A percentile compares a stretch with the other conserved stretches of the same genome.
Conservation (phyloP, 2,797 vertebrate genomes). For the Microchirus variegatus region DNA sequence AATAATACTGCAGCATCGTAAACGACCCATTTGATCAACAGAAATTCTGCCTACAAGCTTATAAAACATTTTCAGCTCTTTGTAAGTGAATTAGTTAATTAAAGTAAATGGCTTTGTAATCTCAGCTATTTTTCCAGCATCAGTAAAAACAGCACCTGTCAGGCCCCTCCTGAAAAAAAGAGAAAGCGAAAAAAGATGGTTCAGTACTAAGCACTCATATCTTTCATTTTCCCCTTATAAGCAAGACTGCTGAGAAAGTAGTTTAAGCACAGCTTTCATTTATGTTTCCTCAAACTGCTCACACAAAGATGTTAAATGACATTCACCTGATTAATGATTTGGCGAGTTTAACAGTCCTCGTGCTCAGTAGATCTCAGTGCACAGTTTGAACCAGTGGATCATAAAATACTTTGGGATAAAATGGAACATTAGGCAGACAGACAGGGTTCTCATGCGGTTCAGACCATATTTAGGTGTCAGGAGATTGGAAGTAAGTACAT, state of each 20-base stretch:
- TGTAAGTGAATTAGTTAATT: not conserved
- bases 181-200: conserved; percentile 3
- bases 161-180: not conserved
- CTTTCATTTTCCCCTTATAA: not conserved
- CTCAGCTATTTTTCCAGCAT: conserved; percentile 10
- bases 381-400: too few species aligned
- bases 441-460: too few species aligned
- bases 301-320: conserved; percentile 4
- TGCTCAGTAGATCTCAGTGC: not conserved
- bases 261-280: conserved; percentile 1
- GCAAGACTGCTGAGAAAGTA: not conserved
- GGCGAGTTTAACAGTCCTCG: not conserved
- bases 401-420: too few species aligned
- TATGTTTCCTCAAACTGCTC: conserved; percentile 1
- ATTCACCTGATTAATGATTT: not conserved
- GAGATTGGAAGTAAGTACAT: not conserved
- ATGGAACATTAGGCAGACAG: too few species aligned
- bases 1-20: not conserved
- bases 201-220: not conserved
- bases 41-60: conserved; percentile 10
- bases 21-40: not conserved
- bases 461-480: too few species aligned
- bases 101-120: conserved; percentile 16
- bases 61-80: conserved; percentile 10
- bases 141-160: conserved; percentile 20